Conservation (phyloP, 2,113 vertebrate species). For the Melierax canorus region DNA sequence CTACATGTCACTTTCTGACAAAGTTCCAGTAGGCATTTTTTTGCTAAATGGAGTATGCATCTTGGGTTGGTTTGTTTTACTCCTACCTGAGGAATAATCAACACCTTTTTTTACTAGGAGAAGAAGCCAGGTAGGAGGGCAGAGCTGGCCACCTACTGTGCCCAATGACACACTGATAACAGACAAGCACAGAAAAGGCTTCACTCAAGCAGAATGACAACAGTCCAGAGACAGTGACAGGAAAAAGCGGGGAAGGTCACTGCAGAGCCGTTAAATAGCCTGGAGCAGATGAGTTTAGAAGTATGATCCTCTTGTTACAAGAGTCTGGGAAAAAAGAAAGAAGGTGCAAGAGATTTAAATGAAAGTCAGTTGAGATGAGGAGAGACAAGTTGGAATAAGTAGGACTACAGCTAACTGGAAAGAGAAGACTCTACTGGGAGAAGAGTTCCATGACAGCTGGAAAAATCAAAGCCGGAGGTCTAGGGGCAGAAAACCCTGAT, state of each 20-base stretch:
- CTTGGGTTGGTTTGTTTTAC: not conserved
- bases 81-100: not conserved
- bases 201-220: not conserved
- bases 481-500: not conserved
- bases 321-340: not conserved
- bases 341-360: not conserved
- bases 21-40: not conserved
- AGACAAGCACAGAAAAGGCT: not conserved
- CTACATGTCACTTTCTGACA: not conserved
- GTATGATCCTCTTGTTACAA: not conserved
- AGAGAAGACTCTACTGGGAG: not conserved
- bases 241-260: not conserved
- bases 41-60: not conserved
- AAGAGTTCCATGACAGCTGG: not conserved
- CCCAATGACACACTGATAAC: not conserved
- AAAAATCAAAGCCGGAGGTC: not conserved
- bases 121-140: not conserved
- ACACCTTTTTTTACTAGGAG: not conserved
- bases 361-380: not conserved
- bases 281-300: not conserved
- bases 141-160: not conserved
- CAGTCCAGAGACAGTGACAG: not conserved
- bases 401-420: not conserved
- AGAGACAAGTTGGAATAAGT: not conserved
- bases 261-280: not conserved